These are phyloP conservation scores for Scotopteryx bipunctaria DNA, from an alignment of 2,888 invertebrate genomes.

Conservation along the genomic window DNA sequence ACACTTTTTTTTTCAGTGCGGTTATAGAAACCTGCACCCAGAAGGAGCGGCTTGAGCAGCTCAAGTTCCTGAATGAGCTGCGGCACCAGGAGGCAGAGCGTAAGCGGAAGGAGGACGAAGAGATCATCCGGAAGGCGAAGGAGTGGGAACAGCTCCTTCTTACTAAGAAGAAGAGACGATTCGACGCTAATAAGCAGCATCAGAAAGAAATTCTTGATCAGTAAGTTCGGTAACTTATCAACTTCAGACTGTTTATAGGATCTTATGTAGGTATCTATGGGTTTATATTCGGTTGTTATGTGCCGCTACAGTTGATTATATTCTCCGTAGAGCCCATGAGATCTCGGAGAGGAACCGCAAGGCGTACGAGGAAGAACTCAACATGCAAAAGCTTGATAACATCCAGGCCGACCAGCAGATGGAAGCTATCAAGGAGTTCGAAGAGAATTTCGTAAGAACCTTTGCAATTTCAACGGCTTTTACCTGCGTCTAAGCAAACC, in stretches of 20 bases:
- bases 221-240: constrained; percentile 48
- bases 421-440: constrained; percentile 61
- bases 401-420: constrained; percentile 61
- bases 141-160: constrained; percentile 64
- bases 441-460: constrained; percentile 62
- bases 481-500: too few relatives aligned
- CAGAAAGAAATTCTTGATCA: constrained; percentile 69
- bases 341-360: constrained; percentile 59
- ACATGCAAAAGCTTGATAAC: constrained; percentile 65
- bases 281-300: too few relatives aligned
- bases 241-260: too few relatives aligned
- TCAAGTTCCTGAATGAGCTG: constrained; percentile 62
- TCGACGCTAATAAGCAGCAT: constrained; percentile 62
- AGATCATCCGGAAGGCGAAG: constrained; percentile 56
- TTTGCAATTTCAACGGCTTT: background rate
- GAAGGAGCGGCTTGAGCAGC: constrained; percentile 68
- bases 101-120: constrained; percentile 58
- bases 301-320: background rate
- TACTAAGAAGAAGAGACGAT: constrained; percentile 48
- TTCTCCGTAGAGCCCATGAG: constrained; percentile 58
- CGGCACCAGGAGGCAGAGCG: constrained; percentile 53
- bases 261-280: too few relatives aligned
- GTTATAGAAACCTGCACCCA: constrained; percentile 73
- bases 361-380: constrained; percentile 65
- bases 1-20: constrained; percentile 51